These are phyloP conservation scores for Elmis aenea DNA, from an alignment of 2,888 invertebrate species.

Conservation along the genomic window DNA sequence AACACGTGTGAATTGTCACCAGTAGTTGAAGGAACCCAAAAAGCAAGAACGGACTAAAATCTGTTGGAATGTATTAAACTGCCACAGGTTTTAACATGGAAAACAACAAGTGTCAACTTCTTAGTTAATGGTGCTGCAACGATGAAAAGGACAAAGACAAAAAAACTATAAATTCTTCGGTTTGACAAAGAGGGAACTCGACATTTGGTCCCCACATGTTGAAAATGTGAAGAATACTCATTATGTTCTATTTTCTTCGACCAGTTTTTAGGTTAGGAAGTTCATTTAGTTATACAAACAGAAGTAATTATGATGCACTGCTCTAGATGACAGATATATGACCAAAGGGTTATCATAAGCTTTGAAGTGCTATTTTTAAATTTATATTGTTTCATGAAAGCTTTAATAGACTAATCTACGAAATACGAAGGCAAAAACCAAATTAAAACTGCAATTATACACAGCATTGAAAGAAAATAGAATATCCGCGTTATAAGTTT, in stretches of 20 bases:
- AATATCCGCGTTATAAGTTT: too few relatives aligned
- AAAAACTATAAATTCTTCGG: constrained; percentile 13
- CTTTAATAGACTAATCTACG: too few relatives aligned
- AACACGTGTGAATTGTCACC: too few relatives aligned
- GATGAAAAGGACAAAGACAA: constrained; percentile 30
- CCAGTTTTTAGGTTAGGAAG: constrained; percentile 31
- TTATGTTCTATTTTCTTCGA: constrained; percentile 31
- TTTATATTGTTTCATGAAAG: too few relatives aligned
- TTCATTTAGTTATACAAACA: constrained; percentile 36
- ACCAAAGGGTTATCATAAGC: too few relatives aligned
- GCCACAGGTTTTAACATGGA: constrained; percentile 32
- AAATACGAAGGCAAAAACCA: too few relatives aligned
- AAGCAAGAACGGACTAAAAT: too few relatives aligned
- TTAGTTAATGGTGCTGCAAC: constrained; percentile 38
- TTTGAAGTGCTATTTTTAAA: too few relatives aligned
- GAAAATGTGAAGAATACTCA: constrained; percentile 30
- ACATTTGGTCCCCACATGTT: constrained; percentile 38
- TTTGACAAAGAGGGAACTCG: constrained; percentile 15
- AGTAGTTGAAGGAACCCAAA: too few relatives aligned
- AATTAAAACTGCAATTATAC: too few relatives aligned
- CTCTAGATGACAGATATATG: constrained; percentile 26
- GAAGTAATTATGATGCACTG: constrained; percentile 29
- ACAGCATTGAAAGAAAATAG: too few relatives aligned
- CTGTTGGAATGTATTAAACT: constrained; percentile 9
- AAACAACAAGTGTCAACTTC: constrained; percentile 41